phyloP scores from a whole-genome alignment of 2,797 vertebrate genomes.

The Vespertilio murinus region DNA sequence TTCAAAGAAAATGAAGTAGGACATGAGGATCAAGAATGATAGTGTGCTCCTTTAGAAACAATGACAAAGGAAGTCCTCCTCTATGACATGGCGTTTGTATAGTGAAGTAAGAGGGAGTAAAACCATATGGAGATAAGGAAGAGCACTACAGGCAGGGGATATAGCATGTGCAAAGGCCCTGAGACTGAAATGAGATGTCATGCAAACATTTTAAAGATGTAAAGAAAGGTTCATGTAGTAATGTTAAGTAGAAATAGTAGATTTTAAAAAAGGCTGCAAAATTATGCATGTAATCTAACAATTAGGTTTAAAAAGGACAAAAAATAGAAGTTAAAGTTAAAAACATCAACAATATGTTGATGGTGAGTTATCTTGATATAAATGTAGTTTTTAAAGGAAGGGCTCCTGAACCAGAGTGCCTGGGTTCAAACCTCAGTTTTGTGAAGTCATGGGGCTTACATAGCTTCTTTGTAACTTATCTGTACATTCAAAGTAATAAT shows the following conservation, averaged over 20 bases:
- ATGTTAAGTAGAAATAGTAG: not conserved
- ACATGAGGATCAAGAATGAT: fast-evolving
- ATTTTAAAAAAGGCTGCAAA: not conserved
- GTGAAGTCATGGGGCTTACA: not conserved
- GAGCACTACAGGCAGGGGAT: too few relatives aligned
- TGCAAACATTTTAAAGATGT: not conserved
- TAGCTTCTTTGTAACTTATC: not conserved
- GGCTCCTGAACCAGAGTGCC: not conserved
- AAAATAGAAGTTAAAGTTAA: not conserved
- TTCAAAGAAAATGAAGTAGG: not conserved
- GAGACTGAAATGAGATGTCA: not conserved
- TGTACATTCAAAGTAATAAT: not conserved
- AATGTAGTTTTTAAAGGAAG: not conserved
- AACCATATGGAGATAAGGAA: not conserved
- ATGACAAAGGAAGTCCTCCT: not conserved
- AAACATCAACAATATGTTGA: not conserved
- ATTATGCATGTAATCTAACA: not conserved
- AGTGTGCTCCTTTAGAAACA: not conserved
- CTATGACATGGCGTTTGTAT: not conserved
- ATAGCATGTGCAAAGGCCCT: not conserved
- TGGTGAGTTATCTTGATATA: not conserved
- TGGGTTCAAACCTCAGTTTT: not conserved
- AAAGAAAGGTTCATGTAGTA: not conserved
- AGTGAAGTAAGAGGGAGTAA: not conserved
- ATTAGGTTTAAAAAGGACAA: not conserved